phyloP scores from a whole-genome alignment of 2,888 invertebrate species.

The Lycaena phlaeas region DNA sequence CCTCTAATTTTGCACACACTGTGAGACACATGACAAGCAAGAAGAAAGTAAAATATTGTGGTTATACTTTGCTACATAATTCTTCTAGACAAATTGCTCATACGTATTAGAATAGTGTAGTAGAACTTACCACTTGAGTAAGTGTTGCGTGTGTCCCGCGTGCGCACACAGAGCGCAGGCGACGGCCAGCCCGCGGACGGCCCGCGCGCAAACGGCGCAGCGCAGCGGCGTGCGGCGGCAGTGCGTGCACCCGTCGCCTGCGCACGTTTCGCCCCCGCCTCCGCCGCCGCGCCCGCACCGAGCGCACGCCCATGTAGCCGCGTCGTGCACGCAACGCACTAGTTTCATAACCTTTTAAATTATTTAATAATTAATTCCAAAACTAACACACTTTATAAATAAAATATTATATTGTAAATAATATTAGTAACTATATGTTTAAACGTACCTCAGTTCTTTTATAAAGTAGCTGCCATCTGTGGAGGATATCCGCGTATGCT shows the following conservation, averaged over 20 bases:
- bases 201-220: slow-evolving; percentile 88
- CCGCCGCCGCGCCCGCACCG: slow-evolving; percentile 73
- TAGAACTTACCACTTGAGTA: slow-evolving; percentile 83
- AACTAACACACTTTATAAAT: no score
- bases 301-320: slow-evolving; percentile 79
- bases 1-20: no score
- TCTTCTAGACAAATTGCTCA: no score
- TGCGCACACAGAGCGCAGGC: slow-evolving; percentile 94
- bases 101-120: no score
- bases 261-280: slow-evolving; percentile 82
- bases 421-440: no score
- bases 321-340: slow-evolving; percentile 80
- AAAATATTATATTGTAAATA: no score
- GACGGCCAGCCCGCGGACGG: slow-evolving; percentile 87
- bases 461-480: slow-evolving; percentile 86
- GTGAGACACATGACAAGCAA: no score
- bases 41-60: no score
- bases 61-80: no score
- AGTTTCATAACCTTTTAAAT: slow-evolving; percentile 76
- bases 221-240: slow-evolving; percentile 84
- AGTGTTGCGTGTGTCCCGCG: slow-evolving; percentile 90
- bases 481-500: slow-evolving; percentile 90
- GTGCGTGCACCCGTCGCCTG: slow-evolving; percentile 75
- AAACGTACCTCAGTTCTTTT: slow-evolving; percentile 86
- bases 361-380: no score